These are phyloP conservation scores for Zapus hudsonius DNA, from an alignment of 2,113 vertebrate species.

Conservation along the genomic window DNA sequence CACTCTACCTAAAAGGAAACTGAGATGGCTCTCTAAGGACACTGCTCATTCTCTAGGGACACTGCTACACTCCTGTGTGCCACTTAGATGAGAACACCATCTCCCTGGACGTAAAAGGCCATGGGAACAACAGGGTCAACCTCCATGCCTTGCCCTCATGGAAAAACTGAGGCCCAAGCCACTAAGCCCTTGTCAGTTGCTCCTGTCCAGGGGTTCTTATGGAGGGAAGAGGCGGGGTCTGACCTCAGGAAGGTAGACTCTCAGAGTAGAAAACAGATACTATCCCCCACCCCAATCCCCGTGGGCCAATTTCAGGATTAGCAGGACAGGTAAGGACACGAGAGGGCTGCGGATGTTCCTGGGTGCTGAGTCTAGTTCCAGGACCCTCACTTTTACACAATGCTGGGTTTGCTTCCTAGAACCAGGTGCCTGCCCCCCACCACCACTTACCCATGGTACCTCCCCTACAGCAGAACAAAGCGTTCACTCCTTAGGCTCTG, in stretches of 20 bases:
- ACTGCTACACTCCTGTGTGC: background rate
- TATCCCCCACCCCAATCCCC: background rate
- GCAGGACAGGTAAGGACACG: background rate
- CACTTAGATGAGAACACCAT: accelerated
- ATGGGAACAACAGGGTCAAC: accelerated
- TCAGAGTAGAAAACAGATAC: accelerated
- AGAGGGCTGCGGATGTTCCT: background rate
- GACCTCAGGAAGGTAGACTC: background rate
- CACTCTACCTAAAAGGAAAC: background rate
- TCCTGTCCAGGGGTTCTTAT: background rate
- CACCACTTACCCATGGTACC: too few relatives aligned
- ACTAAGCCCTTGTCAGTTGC: accelerated
- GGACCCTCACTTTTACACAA: background rate
- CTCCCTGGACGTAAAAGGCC: background rate
- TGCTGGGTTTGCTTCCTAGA: background rate
- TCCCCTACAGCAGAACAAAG: background rate
- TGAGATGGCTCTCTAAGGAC: background rate
- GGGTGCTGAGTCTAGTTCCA: background rate
- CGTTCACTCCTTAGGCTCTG: background rate
- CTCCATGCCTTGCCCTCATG: background rate
- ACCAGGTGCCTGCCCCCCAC: background rate
- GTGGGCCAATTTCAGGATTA: background rate
- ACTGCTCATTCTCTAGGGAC: too few relatives aligned
- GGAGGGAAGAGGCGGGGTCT: accelerated
- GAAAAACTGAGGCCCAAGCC: background rate